These are phyloP conservation scores for Varecia variegata DNA, from an alignment of 2,797 vertebrate genomes.

Conservation along the genomic window DNA sequence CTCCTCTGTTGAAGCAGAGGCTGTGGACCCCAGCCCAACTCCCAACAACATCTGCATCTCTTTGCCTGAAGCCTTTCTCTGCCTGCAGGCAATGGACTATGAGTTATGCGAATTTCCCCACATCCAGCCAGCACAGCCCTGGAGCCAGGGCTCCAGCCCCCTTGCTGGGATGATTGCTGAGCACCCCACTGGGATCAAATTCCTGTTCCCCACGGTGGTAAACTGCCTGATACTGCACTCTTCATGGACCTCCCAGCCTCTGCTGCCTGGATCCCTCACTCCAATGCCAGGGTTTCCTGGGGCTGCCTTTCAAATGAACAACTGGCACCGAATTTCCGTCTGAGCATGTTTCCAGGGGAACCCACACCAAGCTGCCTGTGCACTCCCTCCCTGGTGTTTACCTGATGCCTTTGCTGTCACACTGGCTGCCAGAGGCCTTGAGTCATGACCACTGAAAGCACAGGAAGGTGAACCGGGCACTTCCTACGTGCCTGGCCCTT, in stretches of 20 bases:
- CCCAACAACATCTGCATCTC: background rate
- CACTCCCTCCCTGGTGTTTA: fast-evolving
- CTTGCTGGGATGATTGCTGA: background rate
- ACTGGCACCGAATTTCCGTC: background rate
- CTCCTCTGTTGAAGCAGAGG: background rate
- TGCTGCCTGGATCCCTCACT: background rate
- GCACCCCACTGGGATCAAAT: too few species aligned
- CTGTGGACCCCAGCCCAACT: background rate
- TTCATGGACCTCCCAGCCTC: fast-evolving
- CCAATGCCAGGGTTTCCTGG: too few species aligned
- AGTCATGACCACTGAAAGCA: background rate
- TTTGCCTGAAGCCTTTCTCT: background rate
- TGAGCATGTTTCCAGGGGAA: background rate
- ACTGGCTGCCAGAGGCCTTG: background rate
- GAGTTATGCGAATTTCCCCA: background rate
- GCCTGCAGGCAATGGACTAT: background rate
- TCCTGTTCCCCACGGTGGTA: fast-evolving
- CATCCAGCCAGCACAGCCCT: background rate
- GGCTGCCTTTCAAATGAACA: background rate
- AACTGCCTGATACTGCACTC: fast-evolving
- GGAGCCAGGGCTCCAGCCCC: background rate
- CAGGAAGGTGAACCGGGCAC: background rate
- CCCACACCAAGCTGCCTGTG: fast-evolving
- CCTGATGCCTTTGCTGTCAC: background rate
- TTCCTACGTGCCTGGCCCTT: background rate